A percentile compares a stretch with the other conserved stretches of the same genome.
Conservation (phyloP, 2,888 invertebrate species). For the Rapana venosa region DNA sequence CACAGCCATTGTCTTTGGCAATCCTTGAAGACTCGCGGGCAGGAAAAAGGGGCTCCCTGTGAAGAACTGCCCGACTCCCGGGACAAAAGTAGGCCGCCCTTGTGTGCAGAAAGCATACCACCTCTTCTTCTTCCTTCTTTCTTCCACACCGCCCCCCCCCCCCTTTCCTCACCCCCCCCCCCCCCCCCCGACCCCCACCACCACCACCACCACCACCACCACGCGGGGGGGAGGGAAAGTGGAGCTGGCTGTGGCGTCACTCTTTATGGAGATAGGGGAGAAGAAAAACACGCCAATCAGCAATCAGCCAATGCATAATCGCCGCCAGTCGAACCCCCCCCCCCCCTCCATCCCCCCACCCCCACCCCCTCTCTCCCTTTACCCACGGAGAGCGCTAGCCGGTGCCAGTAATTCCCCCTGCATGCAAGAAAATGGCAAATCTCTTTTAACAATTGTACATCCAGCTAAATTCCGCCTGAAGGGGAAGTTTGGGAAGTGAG, state of each 20-base stretch:
- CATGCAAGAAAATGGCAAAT: slow-evolving; percentile 34
- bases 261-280: slow-evolving; percentile 18
- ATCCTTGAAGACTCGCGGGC: background rate
- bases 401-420: slow-evolving; percentile 2
- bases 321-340: slow-evolving; percentile 12
- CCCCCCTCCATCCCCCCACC: too few species aligned
- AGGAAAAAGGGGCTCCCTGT: background rate
- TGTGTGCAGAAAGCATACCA: background rate
- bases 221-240: too few species aligned
- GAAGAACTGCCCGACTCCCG: background rate
- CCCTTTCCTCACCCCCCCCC: background rate
- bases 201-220: background rate
- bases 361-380: too few species aligned
- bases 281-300: slow-evolving; percentile 31
- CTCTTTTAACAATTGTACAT: slow-evolving; percentile 28
- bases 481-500: background rate
- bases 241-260: background rate
- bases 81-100: slow-evolving; percentile 4
- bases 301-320: slow-evolving; percentile 31
- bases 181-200: background rate
- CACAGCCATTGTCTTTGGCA: background rate
- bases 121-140: background rate
- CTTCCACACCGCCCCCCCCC: background rate
- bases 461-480: slow-evolving; percentile 11
- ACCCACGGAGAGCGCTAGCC: background rate